These are phyloP conservation scores for Cephus nigrinus DNA, from an alignment of 2,888 invertebrate species.

Conservation along the genomic window DNA sequence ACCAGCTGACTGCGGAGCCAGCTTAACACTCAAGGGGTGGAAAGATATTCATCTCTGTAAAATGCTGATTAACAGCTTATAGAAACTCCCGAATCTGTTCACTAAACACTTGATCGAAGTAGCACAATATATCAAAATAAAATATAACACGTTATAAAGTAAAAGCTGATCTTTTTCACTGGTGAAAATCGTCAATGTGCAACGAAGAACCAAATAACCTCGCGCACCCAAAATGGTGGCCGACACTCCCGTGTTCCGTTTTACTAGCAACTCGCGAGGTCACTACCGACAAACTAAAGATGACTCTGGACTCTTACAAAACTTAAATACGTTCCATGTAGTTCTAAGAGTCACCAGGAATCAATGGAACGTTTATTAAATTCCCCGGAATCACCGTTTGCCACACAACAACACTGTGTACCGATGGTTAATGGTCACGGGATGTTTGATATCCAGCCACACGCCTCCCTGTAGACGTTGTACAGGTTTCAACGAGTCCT, in stretches of 20 bases:
- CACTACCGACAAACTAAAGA: background rate
- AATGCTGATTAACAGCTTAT: background rate
- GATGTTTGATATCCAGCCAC: constrained; percentile 16
- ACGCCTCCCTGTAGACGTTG: background rate
- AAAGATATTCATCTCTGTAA: background rate
- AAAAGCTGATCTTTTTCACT: background rate
- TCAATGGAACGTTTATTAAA: background rate
- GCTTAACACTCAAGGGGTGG: background rate
- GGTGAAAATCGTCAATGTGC: constrained; percentile 14
- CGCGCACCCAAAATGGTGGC: constrained; percentile 62
- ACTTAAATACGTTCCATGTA: background rate
- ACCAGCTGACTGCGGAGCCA: constrained; percentile 46
- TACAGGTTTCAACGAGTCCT: background rate
- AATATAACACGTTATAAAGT: background rate
- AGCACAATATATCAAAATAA: background rate
- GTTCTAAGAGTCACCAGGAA: background rate
- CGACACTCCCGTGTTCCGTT: constrained; percentile 52
- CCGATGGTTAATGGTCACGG: constrained; percentile 20
- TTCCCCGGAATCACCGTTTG: background rate
- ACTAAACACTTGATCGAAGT: background rate
- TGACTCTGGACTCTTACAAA: background rate
- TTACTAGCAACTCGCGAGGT: background rate
- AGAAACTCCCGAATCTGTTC: background rate
- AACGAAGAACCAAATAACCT: constrained; percentile 8
- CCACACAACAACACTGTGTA: background rate